phyloP scores from a whole-genome alignment of 1,140 invertebrate species.

The Eufriesea mexicana region DNA sequence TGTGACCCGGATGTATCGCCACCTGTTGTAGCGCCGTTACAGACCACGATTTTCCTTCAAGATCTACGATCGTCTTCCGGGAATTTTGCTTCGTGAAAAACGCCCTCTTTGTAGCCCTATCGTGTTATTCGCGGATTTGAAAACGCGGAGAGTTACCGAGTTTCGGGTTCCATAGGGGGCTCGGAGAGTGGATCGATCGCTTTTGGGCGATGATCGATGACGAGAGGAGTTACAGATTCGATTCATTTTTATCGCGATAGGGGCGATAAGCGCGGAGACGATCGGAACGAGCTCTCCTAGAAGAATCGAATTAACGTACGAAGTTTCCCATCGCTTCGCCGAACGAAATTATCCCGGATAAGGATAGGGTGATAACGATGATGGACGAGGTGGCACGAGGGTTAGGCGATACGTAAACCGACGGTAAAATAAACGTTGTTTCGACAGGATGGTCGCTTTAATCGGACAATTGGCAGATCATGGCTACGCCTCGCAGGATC shows the following conservation, averaged over 20 bases:
- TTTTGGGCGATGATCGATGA: neutral
- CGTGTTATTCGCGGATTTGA: no score
- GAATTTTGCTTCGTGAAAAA: no score
- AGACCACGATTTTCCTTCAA: no score
- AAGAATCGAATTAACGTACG: neutral
- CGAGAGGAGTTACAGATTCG: neutral
- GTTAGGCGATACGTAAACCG: no score
- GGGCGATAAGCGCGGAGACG: neutral
- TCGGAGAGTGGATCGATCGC: neutral
- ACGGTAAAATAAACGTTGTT: neutral
- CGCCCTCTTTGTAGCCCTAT: no score
- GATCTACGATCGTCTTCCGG: neutral
- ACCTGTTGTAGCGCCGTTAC: conserved; percentile 34
- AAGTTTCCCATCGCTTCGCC: neutral
- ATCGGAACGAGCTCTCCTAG: neutral
- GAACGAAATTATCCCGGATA: neutral
- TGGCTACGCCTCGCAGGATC: conserved; percentile 94
- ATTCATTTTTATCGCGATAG: neutral
- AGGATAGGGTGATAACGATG: neutral
- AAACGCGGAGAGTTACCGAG: no score
- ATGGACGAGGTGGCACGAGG: neutral
- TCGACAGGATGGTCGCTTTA: conserved; percentile 65
- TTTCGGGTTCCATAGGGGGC: no score
- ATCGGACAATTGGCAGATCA: conserved; percentile 90
- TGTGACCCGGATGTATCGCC: conserved; percentile 35